Evolutionary conservation across 2,797 vertebrate genomes (phyloP).

Genomic region (Lophotriccus pileatus): DNA sequence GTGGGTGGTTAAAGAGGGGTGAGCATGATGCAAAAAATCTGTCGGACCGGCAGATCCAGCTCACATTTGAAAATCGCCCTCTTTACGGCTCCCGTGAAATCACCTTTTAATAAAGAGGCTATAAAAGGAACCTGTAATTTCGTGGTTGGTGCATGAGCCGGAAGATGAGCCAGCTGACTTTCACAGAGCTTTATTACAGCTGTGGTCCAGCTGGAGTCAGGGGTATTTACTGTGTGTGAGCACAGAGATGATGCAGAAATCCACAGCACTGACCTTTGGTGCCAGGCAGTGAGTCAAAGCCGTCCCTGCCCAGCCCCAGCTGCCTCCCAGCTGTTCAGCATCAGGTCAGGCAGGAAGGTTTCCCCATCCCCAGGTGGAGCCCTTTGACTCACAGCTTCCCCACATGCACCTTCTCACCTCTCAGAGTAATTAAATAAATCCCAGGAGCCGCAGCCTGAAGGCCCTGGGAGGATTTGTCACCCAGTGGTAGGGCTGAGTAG

Average conservation of each 20-base stretch:
- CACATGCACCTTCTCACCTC: not conserved
- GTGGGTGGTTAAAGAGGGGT: not conserved
- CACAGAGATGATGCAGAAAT: not conserved
- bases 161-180: not conserved
- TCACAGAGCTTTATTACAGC: not conserved
- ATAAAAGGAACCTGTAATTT: not conserved
- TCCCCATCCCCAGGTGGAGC: not conserved
- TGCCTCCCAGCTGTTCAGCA: not conserved
- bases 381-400: not conserved
- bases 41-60: conserved; percentile 13
- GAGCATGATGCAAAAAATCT: not conserved
- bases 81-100: not conserved
- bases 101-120: not conserved
- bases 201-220: not conserved
- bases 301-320: accelerated
- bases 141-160: not conserved
- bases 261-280: not conserved
- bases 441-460: not conserved
- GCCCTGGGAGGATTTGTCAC: not conserved
- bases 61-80: not conserved
- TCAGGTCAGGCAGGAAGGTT: not conserved
- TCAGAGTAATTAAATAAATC: not conserved
- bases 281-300: not conserved
- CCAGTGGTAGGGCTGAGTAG: accelerated
- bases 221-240: not conserved